Percentiles rank a stretch among this genome's conserved stretches.
These are phyloP conservation scores for Mesorhabditis belari DNA, from an alignment of 2,888 invertebrate species.

Conservation along the genomic window DNA sequence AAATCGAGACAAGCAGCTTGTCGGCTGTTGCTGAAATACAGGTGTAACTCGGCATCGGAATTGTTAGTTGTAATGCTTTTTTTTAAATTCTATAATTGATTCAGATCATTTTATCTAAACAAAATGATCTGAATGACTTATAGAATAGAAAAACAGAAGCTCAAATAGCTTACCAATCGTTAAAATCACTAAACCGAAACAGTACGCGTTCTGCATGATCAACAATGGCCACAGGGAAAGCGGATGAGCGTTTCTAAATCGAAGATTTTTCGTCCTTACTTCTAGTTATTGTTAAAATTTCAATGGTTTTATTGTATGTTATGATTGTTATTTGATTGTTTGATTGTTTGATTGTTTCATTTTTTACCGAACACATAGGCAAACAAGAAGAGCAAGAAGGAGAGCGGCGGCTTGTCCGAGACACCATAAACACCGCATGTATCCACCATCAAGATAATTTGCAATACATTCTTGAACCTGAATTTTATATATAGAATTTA, in stretches of 20 bases:
- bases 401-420: constrained; percentile 26
- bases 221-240: constrained; percentile 38
- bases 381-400: not conserved
- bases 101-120: too few relatives aligned
- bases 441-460: constrained; percentile 46
- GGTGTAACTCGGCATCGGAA: too few relatives aligned
- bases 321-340: too few relatives aligned
- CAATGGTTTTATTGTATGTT: too few relatives aligned
- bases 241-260: constrained; percentile 31
- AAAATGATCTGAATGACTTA: too few relatives aligned
- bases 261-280: not conserved
- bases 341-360: not conserved
- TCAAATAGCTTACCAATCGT: constrained; percentile 37
- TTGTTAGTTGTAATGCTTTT: too few relatives aligned
- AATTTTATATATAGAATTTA: too few relatives aligned
- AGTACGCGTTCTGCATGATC: constrained; percentile 44
- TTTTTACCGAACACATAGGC: not conserved
- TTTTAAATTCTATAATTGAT: too few relatives aligned
- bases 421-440: constrained; percentile 45
- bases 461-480: constrained; percentile 47
- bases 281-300: too few relatives aligned
- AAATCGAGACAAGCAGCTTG: constrained; percentile 32
- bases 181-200: constrained; percentile 44
- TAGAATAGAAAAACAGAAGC: too few relatives aligned
- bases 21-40: constrained; percentile 11